Percentiles rank a stretch among this genome's conserved stretches.
phyloP scores from a whole-genome alignment of 1,140 invertebrate species.

The Laodelphax striatellus region DNA sequence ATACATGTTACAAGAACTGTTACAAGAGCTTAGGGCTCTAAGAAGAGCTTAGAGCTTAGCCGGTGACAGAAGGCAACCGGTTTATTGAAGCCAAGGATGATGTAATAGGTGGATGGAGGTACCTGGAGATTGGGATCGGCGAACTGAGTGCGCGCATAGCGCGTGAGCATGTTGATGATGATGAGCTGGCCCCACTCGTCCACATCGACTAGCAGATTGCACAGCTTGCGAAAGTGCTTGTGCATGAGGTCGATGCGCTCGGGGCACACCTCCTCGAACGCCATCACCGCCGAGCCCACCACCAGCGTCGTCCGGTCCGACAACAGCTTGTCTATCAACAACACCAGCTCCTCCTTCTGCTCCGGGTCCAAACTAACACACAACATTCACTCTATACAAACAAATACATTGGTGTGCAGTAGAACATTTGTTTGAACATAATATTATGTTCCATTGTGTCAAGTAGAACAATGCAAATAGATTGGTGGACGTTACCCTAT shows the following conservation, averaged over 20 bases:
- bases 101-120: too few relatives aligned
- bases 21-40: too few relatives aligned
- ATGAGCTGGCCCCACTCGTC: slow-evolving; percentile 99
- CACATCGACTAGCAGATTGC: slow-evolving; percentile 89
- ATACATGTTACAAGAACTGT: too few relatives aligned
- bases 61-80: too few relatives aligned
- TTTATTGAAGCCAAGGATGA: too few relatives aligned
- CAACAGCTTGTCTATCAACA: slow-evolving; percentile 89
- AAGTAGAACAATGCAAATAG: too few relatives aligned
- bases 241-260: slow-evolving; percentile 93
- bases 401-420: too few relatives aligned
- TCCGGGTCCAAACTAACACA: slow-evolving; percentile 80
- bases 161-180: slow-evolving; percentile 92
- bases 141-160: slow-evolving; percentile 89
- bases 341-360: slow-evolving; percentile 89
- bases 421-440: too few relatives aligned
- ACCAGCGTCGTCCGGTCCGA: slow-evolving; percentile 97
- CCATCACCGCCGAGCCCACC: slow-evolving; percentile 96
- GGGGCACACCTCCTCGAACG: slow-evolving; percentile 95
- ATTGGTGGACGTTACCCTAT: too few relatives aligned
- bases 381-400: slow-evolving; percentile 6
- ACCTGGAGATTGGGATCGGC: slow-evolving; percentile 69
- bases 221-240: slow-evolving; percentile 91
- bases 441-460: too few relatives aligned
- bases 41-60: too few relatives aligned